phyloP scores from a whole-genome alignment of 2,113 vertebrate genomes.

The Lepus europaeus region DNA sequence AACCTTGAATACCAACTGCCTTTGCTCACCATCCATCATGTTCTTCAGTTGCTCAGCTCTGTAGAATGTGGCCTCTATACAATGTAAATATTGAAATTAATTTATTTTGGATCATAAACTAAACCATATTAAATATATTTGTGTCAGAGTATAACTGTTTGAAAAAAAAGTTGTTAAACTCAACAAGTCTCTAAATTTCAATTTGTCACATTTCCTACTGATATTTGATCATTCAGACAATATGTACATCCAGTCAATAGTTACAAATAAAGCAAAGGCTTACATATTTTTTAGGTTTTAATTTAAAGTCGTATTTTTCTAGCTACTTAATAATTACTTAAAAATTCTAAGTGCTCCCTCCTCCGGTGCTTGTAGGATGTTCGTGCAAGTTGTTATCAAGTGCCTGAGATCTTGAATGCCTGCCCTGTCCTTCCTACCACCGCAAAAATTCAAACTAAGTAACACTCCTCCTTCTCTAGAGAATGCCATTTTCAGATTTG shows the following conservation, averaged over 20 bases:
- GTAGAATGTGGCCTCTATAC: background rate
- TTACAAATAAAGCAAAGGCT: background rate
- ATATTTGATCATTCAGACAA: background rate
- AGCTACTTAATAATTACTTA: no score
- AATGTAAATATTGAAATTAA: background rate
- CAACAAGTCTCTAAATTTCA: background rate
- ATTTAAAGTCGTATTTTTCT: background rate
- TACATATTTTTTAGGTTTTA: background rate
- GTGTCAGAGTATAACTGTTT: background rate
- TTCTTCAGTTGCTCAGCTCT: background rate
- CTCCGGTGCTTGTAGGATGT: background rate
- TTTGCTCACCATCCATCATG: background rate
- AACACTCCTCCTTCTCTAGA: no score
- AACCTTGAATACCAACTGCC: background rate
- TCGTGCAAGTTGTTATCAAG: background rate
- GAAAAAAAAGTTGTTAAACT: background rate
- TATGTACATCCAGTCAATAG: background rate
- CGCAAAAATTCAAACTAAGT: background rate
- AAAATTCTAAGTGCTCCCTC: background rate
- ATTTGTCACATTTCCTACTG: background rate
- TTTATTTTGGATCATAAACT: background rate
- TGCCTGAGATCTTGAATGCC: background rate
- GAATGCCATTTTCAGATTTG: background rate
- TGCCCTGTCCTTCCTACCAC: background rate
- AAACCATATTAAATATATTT: background rate